phyloP scores from a whole-genome alignment of 1,140 invertebrate species.

The Papilio dardanus region DNA sequence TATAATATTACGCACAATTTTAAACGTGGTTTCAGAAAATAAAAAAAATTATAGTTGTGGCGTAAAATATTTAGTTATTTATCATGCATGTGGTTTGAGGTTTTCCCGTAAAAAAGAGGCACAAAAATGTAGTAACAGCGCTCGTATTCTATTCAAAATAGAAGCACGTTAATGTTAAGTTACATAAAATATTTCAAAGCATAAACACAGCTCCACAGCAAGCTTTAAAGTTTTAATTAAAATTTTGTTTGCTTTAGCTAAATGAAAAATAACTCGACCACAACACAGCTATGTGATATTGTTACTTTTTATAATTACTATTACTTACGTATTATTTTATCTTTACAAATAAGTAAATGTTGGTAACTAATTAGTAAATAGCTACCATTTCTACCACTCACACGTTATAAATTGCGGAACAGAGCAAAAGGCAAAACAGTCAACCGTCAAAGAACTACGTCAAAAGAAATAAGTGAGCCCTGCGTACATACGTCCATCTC shows the following conservation, averaged over 20 bases:
- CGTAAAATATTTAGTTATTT: too few species aligned
- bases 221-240: not conserved
- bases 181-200: not conserved
- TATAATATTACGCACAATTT: too few species aligned
- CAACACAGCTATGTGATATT: not conserved
- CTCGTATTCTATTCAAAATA: not conserved
- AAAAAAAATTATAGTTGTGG: too few species aligned
- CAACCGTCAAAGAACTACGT: not conserved
- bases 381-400: too few species aligned
- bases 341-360: not conserved
- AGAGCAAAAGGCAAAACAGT: not conserved
- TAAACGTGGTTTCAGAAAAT: too few species aligned
- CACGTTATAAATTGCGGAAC: not conserved
- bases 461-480: not conserved
- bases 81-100: too few species aligned
- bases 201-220: not conserved
- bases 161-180: not conserved
- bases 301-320: too few species aligned
- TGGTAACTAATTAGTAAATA: too few species aligned
- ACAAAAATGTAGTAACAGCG: not conserved
- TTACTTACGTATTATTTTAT: not conserved
- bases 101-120: too few species aligned
- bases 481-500: not conserved
- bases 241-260: constrained; percentile 8
- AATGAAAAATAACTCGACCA: constrained; percentile 8